A percentile compares a stretch with the other conserved stretches of the same genome.
Conservation (phyloP, 2,888 invertebrate genomes). For the Rotaria socialis region DNA sequence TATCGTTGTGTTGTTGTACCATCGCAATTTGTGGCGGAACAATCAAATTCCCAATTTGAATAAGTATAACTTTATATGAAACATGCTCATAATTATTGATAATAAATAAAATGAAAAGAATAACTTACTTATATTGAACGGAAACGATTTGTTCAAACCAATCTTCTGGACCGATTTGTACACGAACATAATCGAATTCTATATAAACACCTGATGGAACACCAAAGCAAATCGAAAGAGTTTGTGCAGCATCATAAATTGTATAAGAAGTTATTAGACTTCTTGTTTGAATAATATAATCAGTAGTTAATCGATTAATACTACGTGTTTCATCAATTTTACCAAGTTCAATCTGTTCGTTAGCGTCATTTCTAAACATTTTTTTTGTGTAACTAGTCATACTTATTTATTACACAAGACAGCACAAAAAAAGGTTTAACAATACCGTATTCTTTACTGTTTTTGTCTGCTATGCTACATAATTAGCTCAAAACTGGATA, state of each 20-base stretch:
- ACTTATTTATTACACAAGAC: too few relatives aligned
- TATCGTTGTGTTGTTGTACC: not conserved
- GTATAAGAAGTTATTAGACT: fast-evolving
- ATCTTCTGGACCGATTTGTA: not conserved
- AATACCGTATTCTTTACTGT: too few relatives aligned
- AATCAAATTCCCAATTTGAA: slow-evolving; percentile 28
- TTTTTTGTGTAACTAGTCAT: too few relatives aligned
- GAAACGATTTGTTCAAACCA: not conserved
- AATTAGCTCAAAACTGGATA: too few relatives aligned
- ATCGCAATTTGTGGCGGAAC: not conserved
- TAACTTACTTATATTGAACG: slow-evolving; percentile 23
- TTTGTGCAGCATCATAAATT: not conserved
- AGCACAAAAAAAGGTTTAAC: too few relatives aligned
- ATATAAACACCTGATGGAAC: slow-evolving; percentile 22
- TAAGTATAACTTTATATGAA: not conserved
- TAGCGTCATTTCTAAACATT: not conserved
- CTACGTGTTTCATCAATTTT: not conserved
- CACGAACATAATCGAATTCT: not conserved
- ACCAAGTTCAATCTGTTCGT: not conserved
- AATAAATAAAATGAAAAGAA: not conserved
- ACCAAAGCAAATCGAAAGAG: not conserved
- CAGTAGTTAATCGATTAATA: not conserved
- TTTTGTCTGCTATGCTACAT: too few relatives aligned
- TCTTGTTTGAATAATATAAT: not conserved
- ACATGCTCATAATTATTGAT: not conserved